Base-by-base conservation (phyloP, 37 sponge, comb jelly and placozoan genomes). In the Agelas oroides region DNA sequence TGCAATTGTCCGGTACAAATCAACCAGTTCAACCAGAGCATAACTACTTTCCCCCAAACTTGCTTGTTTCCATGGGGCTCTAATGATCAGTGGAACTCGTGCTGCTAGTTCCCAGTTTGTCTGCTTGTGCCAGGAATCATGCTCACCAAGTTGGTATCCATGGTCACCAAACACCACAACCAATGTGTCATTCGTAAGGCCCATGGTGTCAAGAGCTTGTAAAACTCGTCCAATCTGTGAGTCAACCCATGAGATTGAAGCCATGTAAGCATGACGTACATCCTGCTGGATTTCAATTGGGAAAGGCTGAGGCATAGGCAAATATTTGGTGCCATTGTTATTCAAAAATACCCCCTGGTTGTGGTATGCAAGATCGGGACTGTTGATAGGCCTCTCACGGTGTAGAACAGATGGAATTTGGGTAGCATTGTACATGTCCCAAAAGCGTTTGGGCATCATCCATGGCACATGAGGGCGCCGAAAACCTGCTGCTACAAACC, bases 61-160 rank as follows among this genome's bases (percentile, higher is more conserved):
- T 24, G 21, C 36, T 24, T 61, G 78, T 59, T 60, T 59, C 74
- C 84, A 72, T 28, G 60, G 60, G 13, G 78, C 78, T 60, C 78
- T 58, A 5, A 77, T 60, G 38, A 77, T 77, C n/a, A 77, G 38
- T 24, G 78, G 78, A 3, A 16, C 32, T 3, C 78, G 33, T 5
- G 63, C 31, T 19, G 78, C 61, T 5, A 77, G 78, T 17, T 77
- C 78, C 78, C 78, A 77, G 38, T 77, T 77, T 36, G 78, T 77
- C 38, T 24, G 8, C 78, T 77, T 77, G 78, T 77, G 78, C 78
- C 78, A 83, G 23, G 55, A 52, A 33, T 83, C 71, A 61, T 83
- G 84, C 37, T 83, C 84, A 33, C 84, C 78, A 1, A 77, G 64
- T 41, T 77, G 78, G 31, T 77, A 77, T 2, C 78, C 78, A 60